Evolutionary conservation across 2,113 vertebrate species (phyloP), one percentile per base, ranked within the genome.

Genomic region (Peromyscus polionotus): DNA sequence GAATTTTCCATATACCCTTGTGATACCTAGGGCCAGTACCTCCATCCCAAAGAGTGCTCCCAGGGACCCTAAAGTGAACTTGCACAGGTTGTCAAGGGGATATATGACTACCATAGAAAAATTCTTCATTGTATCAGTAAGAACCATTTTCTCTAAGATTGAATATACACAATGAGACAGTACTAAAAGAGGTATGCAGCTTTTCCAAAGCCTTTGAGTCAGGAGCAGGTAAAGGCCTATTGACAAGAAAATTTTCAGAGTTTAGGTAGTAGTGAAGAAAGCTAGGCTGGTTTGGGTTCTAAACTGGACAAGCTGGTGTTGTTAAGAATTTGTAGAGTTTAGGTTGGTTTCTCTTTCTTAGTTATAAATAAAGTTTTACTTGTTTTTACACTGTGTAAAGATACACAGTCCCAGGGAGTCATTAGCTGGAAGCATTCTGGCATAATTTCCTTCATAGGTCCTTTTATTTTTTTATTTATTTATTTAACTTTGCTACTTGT

Each of bases 381-480:
- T 51, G n/a, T 2, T 88, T 91, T 79, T 57, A 80, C 33, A 84
- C 57, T 79, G 24, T 88, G 39, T 85, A 65, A 77, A 86, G 54
- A 70, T 90, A 22, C 59, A 57, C 42, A 11, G 26, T 31, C 65
- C 36, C 54, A 73, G n/a, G 28, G 91, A 87, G 4, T 91, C 33
- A 70, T 79, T 88, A 91, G 85, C 42, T 14, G 89, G 54, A 83
- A 90, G 26, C 14, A 42, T 95, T 91, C 51, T 87, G 57, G 13
- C 77, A 92, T 92, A 84, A 88, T 93, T 94, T 95, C 84, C 8
- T 80, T 28, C 26, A 87, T 26, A 14, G 39, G 3, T 88, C 61
- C 83, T 26, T 89, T 68, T 94, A 75, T 59, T 68, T 48, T 68
- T 86, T 83, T 2, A 42, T 42, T 42, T 42, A 42, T 42, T 42